Base-by-base conservation (phyloP, 2,888 invertebrate genomes). In the Syrphus vitripennis region DNA sequence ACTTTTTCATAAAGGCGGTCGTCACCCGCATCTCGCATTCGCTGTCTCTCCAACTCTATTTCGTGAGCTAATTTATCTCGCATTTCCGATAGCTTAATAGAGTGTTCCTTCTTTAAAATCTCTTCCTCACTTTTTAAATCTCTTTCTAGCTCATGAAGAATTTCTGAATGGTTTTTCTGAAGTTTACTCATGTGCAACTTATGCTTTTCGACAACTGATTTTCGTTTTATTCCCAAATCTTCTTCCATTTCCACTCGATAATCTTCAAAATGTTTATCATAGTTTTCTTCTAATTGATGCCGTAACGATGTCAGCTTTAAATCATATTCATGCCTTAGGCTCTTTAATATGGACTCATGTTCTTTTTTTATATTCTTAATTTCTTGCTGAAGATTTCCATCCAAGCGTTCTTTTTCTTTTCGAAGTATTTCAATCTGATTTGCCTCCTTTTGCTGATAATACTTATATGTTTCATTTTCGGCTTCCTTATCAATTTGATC, bases 51-150 rank as follows among this genome's bases (percentile, higher is more conserved):
- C 65, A 93, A 91, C 19, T 94, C 94, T 3, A 94, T 90, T 88
- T 95, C 95, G 57, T 93, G 93, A 7, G 94, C 92, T 2, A 95
- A 91, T 53, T 95, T 94, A 1, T 94, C 93, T 5, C 95, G 94
- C 65, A 96, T 92, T 88, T 96, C 95, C 2, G 94, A 93, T 79
- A 96, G 89, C 89, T 95, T 94, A 37, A 94, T 94, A 29, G 95
- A 94, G 90, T 96, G 96, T 81, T 96, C 95, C 6, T 94, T 94
- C 1, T 95, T 93, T 0, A 96, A 91, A 0, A 95, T 93, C 88
- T 95, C 95, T 90, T 96, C 95, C 94, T 96, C 91, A 74, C 91
- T 91, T 86, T 92, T 92, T 42, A 92, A 59, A 80, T 92, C 92
- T 0, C 92, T 88, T 55, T 93, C 92, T 3, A 93, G 88, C 26